Base-by-base conservation (phyloP, 2,888 invertebrate genomes). In the Thera obeliscata region DNA sequence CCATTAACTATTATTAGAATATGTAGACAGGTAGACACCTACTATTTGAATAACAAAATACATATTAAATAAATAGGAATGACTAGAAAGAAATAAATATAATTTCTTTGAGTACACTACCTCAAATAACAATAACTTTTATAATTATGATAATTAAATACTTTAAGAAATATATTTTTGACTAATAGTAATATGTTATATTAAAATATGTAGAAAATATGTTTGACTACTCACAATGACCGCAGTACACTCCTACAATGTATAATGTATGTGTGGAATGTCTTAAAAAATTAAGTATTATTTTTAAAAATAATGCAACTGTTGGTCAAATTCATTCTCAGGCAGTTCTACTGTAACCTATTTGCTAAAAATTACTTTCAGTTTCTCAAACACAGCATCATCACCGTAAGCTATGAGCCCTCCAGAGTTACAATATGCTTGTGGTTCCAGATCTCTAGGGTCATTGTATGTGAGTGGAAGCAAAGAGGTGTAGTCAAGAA, bases 321-420 rank as follows among this genome's bases (percentile, higher is more conserved):
- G 43, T 9, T 46, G 2, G 43, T 46, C 2, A 22, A 50, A 50
- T 50, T 50, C 12, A 6, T 46, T 49, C 12, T 49, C 49, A 49
- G 49, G 2, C 3, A 52, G 6, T 50, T 52, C 9, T 9, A 2
- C 9, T 46, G 43, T 46, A 46, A 46, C 43, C 41, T 52, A 33
- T 33, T 64, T 41, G 46, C 54, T 54, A 35, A 64, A 64, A 54
- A 83, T 71, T 55, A 72, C 73, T 73, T 79, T 80, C 33, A 88
- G 76, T 56, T 87, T 81, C 61, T 85, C 73, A 43, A 86, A 81
- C 6, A 85, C 75, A 56, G 76, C 67, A 61, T 73, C 56, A 67
- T 84, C 75, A 54, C 73, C 79, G 71, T 81, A 93, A 49, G 93
- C 92, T 71, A 92, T 85, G 36, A 93, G 83, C 9, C 93, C 93